phyloP scores from a whole-genome alignment of 2,113 vertebrate genomes.

The Lophochroa leadbeateri region DNA sequence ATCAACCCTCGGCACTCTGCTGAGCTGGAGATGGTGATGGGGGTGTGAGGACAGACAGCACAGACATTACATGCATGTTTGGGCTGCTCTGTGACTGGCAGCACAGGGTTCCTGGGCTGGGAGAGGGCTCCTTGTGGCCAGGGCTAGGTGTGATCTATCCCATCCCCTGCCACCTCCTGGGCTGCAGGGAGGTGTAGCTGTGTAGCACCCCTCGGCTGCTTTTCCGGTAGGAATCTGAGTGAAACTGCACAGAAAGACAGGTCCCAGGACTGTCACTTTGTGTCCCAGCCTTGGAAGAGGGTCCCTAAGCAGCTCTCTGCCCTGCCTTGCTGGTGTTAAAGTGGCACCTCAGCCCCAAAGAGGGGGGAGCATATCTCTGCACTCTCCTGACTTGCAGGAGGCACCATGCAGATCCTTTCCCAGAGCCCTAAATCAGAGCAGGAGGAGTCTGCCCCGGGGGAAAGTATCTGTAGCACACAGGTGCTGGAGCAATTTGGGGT shows the following conservation, averaged over 20 bases:
- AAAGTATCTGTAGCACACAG: fast-evolving
- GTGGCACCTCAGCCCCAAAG: neutral
- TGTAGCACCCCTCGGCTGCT: fast-evolving
- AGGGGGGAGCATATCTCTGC: neutral
- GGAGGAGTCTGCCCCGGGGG: neutral
- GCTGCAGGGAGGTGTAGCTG: neutral
- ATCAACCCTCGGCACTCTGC: neutral
- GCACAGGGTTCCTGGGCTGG: neutral
- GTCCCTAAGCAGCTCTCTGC: neutral
- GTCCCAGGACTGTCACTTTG: neutral
- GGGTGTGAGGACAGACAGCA: neutral
- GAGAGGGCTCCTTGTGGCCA: neutral
- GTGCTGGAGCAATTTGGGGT: neutral
- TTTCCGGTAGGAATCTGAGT: neutral
- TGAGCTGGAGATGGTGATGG: neutral
- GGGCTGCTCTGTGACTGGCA: neutral
- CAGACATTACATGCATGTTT: neutral
- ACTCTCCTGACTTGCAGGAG: neutral
- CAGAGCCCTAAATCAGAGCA: neutral
- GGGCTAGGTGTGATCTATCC: neutral
- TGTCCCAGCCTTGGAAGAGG: neutral
- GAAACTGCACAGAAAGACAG: neutral
- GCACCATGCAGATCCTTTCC: neutral
- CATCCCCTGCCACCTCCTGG: neutral
- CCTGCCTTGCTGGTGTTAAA: neutral